These are phyloP conservation scores for Irena cyanogastra DNA, from an alignment of 2,113 vertebrate species.

Conservation along the genomic window DNA sequence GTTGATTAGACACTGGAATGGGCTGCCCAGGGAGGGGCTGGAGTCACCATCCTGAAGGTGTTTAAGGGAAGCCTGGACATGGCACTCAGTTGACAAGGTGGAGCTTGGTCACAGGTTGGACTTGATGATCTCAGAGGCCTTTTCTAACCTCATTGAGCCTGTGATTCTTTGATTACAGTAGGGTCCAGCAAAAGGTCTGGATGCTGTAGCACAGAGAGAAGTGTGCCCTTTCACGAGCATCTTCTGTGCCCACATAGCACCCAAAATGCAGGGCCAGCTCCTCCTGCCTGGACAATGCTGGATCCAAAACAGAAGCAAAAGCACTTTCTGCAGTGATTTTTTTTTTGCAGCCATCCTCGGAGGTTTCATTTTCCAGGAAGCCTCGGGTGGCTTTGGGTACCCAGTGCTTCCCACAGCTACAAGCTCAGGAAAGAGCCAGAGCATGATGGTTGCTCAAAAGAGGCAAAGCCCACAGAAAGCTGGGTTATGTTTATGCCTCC, in stretches of 20 bases:
- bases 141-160: not conserved
- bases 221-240: not conserved
- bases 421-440: not conserved
- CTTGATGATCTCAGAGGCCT: not conserved
- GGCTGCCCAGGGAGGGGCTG: not conserved
- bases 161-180: not conserved
- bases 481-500: not conserved
- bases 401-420: not conserved
- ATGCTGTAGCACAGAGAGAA: not conserved
- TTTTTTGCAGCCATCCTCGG: rapidly evolving
- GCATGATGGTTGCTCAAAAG: not conserved
- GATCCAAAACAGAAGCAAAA: not conserved
- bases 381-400: not conserved
- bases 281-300: not conserved
- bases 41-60: not conserved
- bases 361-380: not conserved
- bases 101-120: not conserved
- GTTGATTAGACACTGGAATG: not conserved
- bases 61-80: not conserved
- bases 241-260: not conserved
- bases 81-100: not conserved
- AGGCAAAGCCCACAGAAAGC: not conserved
- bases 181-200: not conserved
- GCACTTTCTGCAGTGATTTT: not conserved
- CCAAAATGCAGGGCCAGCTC: not conserved